Conservation (phyloP, 2,113 vertebrate species). For the Hippocampus mohnikei region DNA sequence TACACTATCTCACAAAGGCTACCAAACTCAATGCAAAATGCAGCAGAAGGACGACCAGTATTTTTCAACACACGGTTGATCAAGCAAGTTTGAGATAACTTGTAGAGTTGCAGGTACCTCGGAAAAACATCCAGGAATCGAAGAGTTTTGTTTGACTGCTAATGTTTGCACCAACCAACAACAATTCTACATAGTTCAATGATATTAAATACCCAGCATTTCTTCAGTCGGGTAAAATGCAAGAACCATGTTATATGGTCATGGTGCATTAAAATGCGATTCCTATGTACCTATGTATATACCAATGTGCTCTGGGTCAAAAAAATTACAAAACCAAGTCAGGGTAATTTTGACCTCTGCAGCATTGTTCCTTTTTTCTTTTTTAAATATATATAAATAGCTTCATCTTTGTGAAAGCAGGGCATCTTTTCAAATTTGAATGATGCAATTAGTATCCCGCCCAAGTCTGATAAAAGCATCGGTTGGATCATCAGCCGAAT, state of each 20-base stretch:
- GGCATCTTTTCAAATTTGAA: not conserved
- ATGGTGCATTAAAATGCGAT: not conserved
- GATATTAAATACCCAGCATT: no score
- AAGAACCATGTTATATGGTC: not conserved
- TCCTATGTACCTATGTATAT: no score
- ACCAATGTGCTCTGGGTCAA: no score
- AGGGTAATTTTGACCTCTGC: no score
- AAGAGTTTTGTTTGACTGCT: not conserved
- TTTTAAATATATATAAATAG: not conserved
- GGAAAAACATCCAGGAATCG: not conserved
- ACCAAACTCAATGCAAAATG: no score
- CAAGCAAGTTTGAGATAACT: not conserved
- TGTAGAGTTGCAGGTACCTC: not conserved
- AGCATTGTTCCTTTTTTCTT: not conserved
- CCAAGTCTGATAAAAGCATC: constrained; percentile 63
- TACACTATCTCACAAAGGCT: no score
- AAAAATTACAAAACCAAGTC: no score
- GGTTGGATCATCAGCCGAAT: constrained; percentile 59
- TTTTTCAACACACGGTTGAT: not conserved
- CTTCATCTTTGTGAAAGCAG: not conserved
- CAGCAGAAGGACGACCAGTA: no score
- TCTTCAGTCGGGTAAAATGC: not conserved
- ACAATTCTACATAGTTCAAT: not conserved
- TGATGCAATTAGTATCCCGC: constrained; percentile 11
- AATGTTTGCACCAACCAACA: not conserved